Evolutionary conservation across 1,140 invertebrate species (phyloP).

Genomic region (Drosophila mauritiana): DNA sequence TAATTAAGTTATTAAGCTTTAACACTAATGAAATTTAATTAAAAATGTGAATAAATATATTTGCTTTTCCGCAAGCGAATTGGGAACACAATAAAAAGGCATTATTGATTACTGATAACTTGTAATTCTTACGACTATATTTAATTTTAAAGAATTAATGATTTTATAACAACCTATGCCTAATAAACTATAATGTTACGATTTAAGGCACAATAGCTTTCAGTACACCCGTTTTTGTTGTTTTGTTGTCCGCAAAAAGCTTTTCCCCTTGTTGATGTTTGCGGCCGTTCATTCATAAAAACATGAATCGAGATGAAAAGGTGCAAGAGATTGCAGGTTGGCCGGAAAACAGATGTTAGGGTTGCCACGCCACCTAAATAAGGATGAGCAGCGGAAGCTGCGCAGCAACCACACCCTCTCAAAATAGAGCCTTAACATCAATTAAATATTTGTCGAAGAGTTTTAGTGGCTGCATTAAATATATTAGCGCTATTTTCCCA

Average conservation of each 20-base stretch:
- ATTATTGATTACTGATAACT: no score
- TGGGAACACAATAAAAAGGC: no score
- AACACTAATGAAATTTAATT: neutral
- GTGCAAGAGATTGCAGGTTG: constrained; percentile 33
- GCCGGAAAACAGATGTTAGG: constrained; percentile 43
- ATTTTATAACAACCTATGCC: no score
- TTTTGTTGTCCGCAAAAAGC: constrained; percentile 23
- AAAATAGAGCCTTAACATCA: neutral
- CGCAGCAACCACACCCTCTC: constrained; percentile 63
- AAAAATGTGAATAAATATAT: neutral
- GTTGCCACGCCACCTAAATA: constrained; percentile 10
- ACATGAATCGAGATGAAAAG: constrained; percentile 45
- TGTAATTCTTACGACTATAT: no score
- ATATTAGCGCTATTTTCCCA: neutral
- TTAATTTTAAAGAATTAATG: no score
- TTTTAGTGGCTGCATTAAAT: neutral
- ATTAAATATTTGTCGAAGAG: neutral
- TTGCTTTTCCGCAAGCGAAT: neutral
- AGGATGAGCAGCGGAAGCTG: constrained; percentile 25
- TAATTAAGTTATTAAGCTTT: neutral
- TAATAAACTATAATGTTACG: no score
- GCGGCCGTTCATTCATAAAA: constrained; percentile 74
- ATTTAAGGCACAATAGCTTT: neutral
- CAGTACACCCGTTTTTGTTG: neutral
- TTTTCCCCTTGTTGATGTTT: constrained; percentile 10